Evolutionary conservation across 2,113 vertebrate genomes (phyloP).

Genomic region (Cyanoliseus patagonus): DNA sequence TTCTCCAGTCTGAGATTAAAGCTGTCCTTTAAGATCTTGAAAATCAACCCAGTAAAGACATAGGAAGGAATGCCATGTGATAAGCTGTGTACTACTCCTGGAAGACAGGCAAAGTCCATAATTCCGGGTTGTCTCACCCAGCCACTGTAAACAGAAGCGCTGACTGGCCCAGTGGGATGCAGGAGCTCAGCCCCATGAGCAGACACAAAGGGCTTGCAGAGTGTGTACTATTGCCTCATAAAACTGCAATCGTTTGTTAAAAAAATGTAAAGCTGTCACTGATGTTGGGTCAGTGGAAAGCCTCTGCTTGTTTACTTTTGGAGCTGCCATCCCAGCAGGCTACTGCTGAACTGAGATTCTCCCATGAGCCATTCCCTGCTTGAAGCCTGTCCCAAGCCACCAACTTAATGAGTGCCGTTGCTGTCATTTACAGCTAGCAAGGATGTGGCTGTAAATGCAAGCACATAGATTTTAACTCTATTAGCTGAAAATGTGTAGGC

Average conservation of each 20-base stretch:
- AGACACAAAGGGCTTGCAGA: background rate
- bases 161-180: background rate
- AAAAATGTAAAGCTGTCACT: background rate
- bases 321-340: background rate
- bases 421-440: background rate
- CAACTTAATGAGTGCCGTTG: background rate
- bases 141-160: background rate
- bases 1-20: background rate
- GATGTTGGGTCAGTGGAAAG: background rate
- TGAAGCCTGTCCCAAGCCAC: background rate
- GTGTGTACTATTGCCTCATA: background rate
- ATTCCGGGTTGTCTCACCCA: background rate
- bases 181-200: background rate
- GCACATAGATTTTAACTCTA: background rate
- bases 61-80: background rate
- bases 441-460: background rate
- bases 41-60: background rate
- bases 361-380: background rate
- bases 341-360: background rate
- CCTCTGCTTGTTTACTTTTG: background rate
- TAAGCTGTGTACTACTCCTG: background rate
- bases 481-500: background rate
- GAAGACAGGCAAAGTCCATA: background rate
- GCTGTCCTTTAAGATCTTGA: background rate
- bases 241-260: background rate